Conservation (phyloP, 2,113 vertebrate genomes). For the Campylorhamphus procurvoides region DNA sequence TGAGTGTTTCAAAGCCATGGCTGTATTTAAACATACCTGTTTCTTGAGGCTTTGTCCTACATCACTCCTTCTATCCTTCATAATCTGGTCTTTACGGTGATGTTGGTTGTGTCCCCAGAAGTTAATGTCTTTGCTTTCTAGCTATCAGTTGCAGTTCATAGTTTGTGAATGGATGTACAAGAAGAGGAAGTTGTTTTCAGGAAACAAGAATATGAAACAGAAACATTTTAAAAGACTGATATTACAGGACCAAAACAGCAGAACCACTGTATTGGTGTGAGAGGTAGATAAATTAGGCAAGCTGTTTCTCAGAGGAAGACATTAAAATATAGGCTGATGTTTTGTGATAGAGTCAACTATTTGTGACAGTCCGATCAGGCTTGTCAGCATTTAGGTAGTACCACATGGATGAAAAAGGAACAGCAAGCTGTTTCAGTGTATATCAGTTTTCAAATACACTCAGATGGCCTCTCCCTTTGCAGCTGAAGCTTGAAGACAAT, state of each 20-base stretch:
- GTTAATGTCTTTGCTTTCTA: background rate
- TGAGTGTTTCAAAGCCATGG: background rate
- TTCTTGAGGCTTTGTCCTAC: background rate
- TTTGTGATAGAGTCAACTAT: background rate
- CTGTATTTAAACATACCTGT: background rate
- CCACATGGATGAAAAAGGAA: background rate
- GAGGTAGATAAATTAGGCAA: background rate
- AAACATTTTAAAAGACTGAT: background rate
- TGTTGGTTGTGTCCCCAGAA: background rate
- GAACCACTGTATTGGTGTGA: background rate
- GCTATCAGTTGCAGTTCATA: background rate
- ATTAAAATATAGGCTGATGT: background rate
- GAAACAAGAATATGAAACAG: background rate
- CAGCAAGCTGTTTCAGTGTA: background rate
- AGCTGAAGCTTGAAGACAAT: background rate
- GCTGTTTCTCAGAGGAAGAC: no score
- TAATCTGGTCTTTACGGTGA: background rate
- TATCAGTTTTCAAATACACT: background rate
- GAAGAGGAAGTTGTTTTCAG: background rate
- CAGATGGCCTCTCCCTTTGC: background rate
- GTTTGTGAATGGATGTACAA: background rate
- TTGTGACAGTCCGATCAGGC: background rate
- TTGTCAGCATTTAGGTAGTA: background rate
- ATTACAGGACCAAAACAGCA: background rate
- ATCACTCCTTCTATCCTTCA: background rate